Base-by-base conservation (phyloP, 2,797 vertebrate species). In the Emydoidea blandingii region DNA sequence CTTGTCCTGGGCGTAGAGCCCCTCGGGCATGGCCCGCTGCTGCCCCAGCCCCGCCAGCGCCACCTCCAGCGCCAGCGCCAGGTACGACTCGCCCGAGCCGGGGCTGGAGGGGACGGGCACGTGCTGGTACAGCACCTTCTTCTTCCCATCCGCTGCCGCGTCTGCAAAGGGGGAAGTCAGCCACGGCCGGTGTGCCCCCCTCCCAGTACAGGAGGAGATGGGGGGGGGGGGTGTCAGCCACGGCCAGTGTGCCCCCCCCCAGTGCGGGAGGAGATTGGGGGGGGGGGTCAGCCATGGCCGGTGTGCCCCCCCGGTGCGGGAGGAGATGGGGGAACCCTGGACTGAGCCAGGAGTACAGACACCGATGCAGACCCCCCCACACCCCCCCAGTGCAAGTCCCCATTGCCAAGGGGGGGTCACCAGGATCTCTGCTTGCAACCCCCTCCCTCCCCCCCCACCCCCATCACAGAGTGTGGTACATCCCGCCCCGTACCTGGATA, bases 1-100 rank as follows among this genome's bases (percentile, higher is more conserved):
- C 81, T 98, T 98, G 94, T 98, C 98, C 81, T 98, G 98, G 59
- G 98, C 98, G 1, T 98, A 98, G 16, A 98, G 88, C 0, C 98
- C 98, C 57, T 98, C 97, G 0, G 98, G 98, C 96, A 98, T 97
- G 78, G 97, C 95, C 79, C 98, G 89, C 94, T 98, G 98, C 93
- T 98, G 98, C 57, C 98, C 98, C 56, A 98, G 92, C 14, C 98
- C 98, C 93, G 98, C 90, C 23, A 98, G 94, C 0, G 97, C 97
- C 80, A 98, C 97, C 84, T 98, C 98, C 47, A 98, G 93, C 0
- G 98, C 98, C 90, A 98, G 88, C 4, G 95, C 96, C 41, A 98
- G 85, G 92, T 97, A 97, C 12, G 98, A 98, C 87, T 98, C 98
- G 8, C 95, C 94, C 2, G 85, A 19, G 15, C 95, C 94, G 1